Conservation (phyloP, 2,888 invertebrate genomes). For the Bimastos eiseni region DNA sequence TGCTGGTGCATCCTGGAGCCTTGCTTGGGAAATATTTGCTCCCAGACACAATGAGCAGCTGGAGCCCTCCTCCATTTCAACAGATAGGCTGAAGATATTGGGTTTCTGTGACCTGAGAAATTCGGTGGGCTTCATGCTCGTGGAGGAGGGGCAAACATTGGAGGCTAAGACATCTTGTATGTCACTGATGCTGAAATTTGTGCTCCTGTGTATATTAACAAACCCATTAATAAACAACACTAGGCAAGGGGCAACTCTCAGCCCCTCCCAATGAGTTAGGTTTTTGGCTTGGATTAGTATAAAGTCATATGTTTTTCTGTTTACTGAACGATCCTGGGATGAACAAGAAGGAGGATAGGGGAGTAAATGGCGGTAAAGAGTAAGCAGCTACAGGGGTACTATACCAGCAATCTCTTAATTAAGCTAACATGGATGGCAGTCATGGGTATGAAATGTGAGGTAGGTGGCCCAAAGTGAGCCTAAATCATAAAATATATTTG, state of each 20-base stretch:
- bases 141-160: background rate
- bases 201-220: background rate
- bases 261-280: background rate
- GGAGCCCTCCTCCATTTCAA: background rate
- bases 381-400: background rate
- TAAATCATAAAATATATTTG: too few relatives aligned
- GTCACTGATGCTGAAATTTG: background rate
- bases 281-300: background rate
- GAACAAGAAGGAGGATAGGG: background rate
- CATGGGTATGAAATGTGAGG: too few relatives aligned
- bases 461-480: too few relatives aligned
- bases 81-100: background rate
- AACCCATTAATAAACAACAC: conserved; percentile 2
- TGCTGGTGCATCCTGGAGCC: background rate
- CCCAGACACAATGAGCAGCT: background rate
- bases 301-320: background rate
- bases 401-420: too few relatives aligned
- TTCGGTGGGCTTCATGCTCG: background rate
- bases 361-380: background rate
- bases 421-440: too few relatives aligned
- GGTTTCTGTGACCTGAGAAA: conserved; percentile 6
- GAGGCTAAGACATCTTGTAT: background rate
- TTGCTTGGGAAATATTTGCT: conserved; percentile 6
- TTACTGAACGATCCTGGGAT: background rate
- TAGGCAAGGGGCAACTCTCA: background rate